Evolutionary conservation across 2,888 invertebrate genomes (phyloP).

Genomic region (Drosophila austrosaltans): DNA sequence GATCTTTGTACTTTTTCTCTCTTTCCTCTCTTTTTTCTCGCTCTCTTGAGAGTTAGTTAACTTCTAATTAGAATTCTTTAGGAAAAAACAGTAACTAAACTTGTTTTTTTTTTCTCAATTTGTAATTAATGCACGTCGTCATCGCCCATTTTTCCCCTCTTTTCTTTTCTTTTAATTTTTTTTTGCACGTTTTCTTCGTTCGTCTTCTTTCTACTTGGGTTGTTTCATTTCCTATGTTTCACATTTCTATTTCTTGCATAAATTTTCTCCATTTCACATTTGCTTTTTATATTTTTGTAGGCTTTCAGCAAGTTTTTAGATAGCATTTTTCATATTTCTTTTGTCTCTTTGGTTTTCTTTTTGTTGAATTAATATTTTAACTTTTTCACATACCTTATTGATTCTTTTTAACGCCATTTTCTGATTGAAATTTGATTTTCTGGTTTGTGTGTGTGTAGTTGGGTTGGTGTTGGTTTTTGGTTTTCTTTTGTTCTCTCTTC

Average conservation of each 20-base stretch:
- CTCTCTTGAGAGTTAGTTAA: constrained; percentile 14
- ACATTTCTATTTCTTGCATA: constrained; percentile 82
- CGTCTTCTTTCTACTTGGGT: constrained; percentile 50
- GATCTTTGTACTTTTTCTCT: constrained; percentile 36
- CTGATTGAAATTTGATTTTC: constrained; percentile 82
- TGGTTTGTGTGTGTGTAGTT: constrained; percentile 66
- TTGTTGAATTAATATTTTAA: constrained; percentile 10
- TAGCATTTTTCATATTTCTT: constrained; percentile 44
- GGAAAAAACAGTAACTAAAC: constrained; percentile 46
- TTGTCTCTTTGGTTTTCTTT: constrained; percentile 50
- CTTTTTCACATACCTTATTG: constrained; percentile 88
- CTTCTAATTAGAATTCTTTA: constrained; percentile 34
- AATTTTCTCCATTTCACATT: constrained; percentile 64
- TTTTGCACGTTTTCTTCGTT: constrained; percentile 74
- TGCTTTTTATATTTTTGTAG: constrained; percentile 57
- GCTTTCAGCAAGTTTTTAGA: constrained; percentile 42
- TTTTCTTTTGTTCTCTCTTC: constrained; percentile 67
- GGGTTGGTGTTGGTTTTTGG: constrained; percentile 62
- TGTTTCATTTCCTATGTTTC: constrained; percentile 71
- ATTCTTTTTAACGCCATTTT: constrained; percentile 98
- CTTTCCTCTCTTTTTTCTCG: constrained; percentile 3
- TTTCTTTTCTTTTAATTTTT: constrained; percentile 50
- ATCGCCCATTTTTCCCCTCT: constrained; percentile 67
- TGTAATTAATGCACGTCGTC: constrained; percentile 71
- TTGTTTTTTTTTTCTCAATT: constrained; percentile 42